A percentile compares a stretch with the other conserved stretches of the same genome.
These are phyloP conservation scores for Merops nubicus DNA, from an alignment of 2,113 vertebrate species.

Conservation along the genomic window DNA sequence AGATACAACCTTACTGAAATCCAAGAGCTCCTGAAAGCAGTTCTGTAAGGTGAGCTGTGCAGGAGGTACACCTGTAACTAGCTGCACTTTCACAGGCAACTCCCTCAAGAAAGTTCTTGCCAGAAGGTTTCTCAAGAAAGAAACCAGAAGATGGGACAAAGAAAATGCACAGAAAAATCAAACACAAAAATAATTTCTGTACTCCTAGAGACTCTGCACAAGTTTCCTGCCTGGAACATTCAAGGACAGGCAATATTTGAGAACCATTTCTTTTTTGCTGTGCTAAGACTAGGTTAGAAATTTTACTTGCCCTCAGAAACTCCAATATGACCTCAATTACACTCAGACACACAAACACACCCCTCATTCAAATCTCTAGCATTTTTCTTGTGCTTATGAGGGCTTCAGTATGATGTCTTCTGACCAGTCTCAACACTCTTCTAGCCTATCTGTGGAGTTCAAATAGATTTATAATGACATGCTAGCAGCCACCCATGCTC, in stretches of 20 bases:
- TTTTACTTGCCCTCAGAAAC: neutral
- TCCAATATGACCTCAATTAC: neutral
- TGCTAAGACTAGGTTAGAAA: neutral
- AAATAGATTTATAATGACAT: neutral
- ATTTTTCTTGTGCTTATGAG: neutral
- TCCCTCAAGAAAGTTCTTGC: neutral
- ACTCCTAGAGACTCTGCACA: neutral
- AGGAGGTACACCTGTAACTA: neutral
- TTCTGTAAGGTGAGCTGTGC: neutral
- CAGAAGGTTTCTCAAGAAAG: neutral
- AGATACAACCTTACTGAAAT: neutral
- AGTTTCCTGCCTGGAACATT: neutral
- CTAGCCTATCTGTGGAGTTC: neutral
- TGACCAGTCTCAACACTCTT: neutral
- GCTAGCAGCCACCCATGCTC: neutral
- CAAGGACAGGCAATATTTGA: neutral
- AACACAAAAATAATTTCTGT: neutral
- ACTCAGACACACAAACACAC: neutral
- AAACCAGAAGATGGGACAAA: neutral
- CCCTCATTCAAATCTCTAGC: neutral
- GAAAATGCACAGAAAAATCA: neutral
- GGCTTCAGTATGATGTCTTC: neutral
- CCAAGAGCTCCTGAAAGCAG: neutral
- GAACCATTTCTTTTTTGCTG: neutral
- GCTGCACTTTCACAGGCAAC: neutral